Evolutionary conservation across 2,113 vertebrate species (phyloP).

Genomic region (Lampris megalopsis): DNA sequence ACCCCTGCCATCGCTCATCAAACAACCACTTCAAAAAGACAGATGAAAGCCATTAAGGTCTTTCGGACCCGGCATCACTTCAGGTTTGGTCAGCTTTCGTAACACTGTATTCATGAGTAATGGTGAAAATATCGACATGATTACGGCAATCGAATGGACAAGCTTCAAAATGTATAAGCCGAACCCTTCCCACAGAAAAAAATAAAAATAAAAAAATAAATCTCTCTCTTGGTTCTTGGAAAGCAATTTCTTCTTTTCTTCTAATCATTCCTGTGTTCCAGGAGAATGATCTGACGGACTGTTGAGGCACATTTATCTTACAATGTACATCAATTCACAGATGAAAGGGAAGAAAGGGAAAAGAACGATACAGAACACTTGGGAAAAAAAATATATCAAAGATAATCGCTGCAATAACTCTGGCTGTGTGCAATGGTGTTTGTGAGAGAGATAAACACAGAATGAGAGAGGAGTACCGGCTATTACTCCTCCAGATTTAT

Average conservation of each 20-base stretch:
- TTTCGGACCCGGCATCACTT: slow-evolving; percentile 2
- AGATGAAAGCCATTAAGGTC: slow-evolving; percentile 38
- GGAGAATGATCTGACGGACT: slow-evolving; percentile 12
- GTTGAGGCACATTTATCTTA: slow-evolving; percentile 4
- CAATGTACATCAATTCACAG: slow-evolving; percentile 10
- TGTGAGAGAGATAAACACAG: background rate
- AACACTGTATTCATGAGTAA: slow-evolving; percentile 15
- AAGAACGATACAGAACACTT: slow-evolving; percentile 38
- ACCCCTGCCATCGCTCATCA: slow-evolving; percentile 5
- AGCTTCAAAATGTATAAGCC: background rate
- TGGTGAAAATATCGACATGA: slow-evolving; percentile 7
- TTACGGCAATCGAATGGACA: background rate
- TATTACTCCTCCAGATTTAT: background rate
- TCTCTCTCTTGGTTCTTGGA: background rate
- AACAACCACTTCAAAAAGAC: slow-evolving; percentile 40
- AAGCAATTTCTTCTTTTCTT: slow-evolving; percentile 15
- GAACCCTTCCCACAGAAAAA: slow-evolving; percentile 1
- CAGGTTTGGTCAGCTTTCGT: slow-evolving; percentile 18
- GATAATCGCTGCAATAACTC: background rate
- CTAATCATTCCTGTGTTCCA: slow-evolving; percentile 6
- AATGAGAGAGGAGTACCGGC: background rate
- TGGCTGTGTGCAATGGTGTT: background rate
- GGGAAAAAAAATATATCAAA: background rate
- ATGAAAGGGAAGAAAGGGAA: slow-evolving; percentile 38
- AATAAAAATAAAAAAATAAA: background rate